These are phyloP conservation scores for Diachrysia chrysitis DNA, from an alignment of 2,888 invertebrate species.

Conservation along the genomic window DNA sequence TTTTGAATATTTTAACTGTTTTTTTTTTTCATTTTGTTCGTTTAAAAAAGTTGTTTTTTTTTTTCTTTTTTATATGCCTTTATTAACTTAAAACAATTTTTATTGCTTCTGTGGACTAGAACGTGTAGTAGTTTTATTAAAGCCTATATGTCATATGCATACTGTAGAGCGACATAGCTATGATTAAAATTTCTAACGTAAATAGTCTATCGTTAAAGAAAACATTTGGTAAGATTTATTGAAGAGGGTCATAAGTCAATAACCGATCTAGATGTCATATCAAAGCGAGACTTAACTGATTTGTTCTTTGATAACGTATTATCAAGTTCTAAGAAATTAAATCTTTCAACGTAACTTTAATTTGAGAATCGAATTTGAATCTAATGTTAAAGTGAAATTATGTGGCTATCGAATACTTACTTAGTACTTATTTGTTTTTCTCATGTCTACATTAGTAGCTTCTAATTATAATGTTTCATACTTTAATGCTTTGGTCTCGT, in stretches of 20 bases:
- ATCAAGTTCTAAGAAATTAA: background rate
- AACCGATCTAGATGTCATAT: constrained; percentile 4
- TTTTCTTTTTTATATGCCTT: too few species aligned
- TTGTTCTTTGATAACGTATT: constrained; percentile 2
- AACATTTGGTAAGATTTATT: background rate
- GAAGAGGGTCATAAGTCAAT: background rate
- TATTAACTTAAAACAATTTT: too few species aligned
- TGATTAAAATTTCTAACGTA: background rate
- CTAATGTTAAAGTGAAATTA: background rate
- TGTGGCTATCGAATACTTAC: background rate
- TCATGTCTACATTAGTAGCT: too few species aligned
- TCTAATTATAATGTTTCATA: background rate
- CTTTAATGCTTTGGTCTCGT: too few species aligned
- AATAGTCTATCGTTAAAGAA: background rate
- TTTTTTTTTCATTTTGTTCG: constrained; percentile 24
- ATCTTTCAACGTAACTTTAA: background rate
- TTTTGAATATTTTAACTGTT: constrained; percentile 26
- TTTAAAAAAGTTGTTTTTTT: background rate
- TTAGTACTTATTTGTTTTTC: background rate
- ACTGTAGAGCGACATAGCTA: too few species aligned
- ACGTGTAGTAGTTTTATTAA: too few species aligned
- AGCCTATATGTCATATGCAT: too few species aligned
- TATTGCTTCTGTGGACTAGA: too few species aligned
- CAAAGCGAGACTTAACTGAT: constrained; percentile 1
- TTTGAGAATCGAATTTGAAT: background rate